Base-by-base conservation (phyloP, 2,797 vertebrate genomes). In the Meriones psammophilus region DNA sequence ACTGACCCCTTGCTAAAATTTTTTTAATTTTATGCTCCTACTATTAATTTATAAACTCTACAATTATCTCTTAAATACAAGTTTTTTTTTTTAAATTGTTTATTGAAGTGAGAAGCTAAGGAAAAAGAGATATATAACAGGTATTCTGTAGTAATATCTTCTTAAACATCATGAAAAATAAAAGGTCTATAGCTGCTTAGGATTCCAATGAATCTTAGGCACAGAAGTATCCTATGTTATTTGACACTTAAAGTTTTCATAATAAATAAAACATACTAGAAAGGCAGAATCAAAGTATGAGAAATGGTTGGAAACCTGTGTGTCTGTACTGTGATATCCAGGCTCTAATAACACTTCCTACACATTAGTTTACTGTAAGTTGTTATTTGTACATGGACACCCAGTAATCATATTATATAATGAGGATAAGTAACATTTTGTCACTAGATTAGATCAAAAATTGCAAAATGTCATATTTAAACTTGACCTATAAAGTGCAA, bases 371-470 rank as follows among this genome's bases (percentile, higher is more conserved):
- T 79, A 94, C 24, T 76, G 3, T 73, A 93, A 86, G 69, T 5
- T 8, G 39, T 68, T 58, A 83, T 54, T 79, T 88, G 20, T 15
- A 6, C 84, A 8, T 91, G 8, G 15, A 7, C 17, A 79, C 8
- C 22, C 92, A 14, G 15, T 89, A 95, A 84, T 64, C 5, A 93
- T 36, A 79, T 39, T 83, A 9, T 84, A 20, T 17, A 76, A 39
- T 84, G n/a, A 80, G 4, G 26, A 88, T 71, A 87, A 94, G 73
- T 26, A 69, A 79, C 36, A 5, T 56, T 94, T 83, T 56, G 4
- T 80, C 42, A 62, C 84, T n/a, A 78, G 12, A 71, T 92, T 93
- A 28, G 39, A 62, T 71, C 8, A 62, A 17, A 97, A 93, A 85
- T 10, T 78, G 2, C 42, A 68, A 58, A 56, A 46, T 26, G 22